Base-by-base conservation (phyloP, 30 jellyfish, hydroid and myxozoan genomes). In the Turritopsis rubra region DNA sequence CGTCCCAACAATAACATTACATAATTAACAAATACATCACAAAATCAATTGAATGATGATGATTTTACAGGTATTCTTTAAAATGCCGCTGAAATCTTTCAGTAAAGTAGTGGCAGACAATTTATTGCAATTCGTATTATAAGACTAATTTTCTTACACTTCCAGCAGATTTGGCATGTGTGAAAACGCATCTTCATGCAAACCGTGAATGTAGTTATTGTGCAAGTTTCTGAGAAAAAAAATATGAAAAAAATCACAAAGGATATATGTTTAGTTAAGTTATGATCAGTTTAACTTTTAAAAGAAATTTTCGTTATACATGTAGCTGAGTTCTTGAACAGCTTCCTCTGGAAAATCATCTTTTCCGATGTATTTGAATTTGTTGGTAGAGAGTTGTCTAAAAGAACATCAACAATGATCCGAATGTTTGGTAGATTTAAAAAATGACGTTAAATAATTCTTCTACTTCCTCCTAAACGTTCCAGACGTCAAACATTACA, bases 171-270 rank as follows among this genome's bases (percentile, higher is more conserved):
- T 85, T 29, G 90, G 89, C 91, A 90, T 53, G 65, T 52, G 76
- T 29, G 95, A 89, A 73, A 90, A 90, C 41, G 79, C 95, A 8
- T 91, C 97, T 18, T 80, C 72, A 27, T 77, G 52, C 26, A 90
- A 85, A 28, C 83, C 79, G 18, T 28, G 79, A 54, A 90, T 90
- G 28, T 26, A 80, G 87, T 90, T 90, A 21, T 85, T 88, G 25
- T 85, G 87, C 23, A 90, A 87, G 74, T 90, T 79, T 54, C 97
- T 90, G 31, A 20, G 81, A 53, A 72, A 28, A 30, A 71, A 52
- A 66, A 41, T 41, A 3, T 3, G 9, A 41, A 5, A 41, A 41
- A 41, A 41, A 41, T 41, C 60, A 13, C 13, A 5, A 22, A 80
- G 18, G 16, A 23, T 0, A 21, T 41, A 74, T 16, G 27, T 29